Base-by-base conservation (phyloP, 2,797 vertebrate genomes). In the Delichon dasypus region DNA sequence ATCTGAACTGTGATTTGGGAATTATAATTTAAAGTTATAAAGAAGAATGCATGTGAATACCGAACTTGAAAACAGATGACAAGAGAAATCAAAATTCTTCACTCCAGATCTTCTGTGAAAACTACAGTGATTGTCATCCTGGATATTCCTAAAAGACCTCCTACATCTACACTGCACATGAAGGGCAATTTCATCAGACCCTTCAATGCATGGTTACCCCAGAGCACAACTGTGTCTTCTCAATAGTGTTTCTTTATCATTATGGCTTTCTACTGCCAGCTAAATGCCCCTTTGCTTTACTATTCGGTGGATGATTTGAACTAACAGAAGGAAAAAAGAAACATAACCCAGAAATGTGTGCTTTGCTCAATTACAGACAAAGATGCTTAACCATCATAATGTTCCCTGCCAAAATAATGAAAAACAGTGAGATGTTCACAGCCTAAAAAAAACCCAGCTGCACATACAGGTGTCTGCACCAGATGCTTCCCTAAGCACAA, bases 401-500 rank as follows among this genome's bases (percentile, higher is more conserved):
- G 67, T 38, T 96, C 65, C 61, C 57, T 7, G 7, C 55, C 90
- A 93, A 81, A 70, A 70, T 91, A 96, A 95, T 91, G 91, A 95
- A 97, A 91, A 95, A 73, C 57, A 75, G 85, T 36, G 83, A 94
- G 88, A 94, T 80, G n/a, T 70, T 96, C 85, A 53, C 72, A 84
- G 92, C 74, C 78, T 90, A 91, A 95, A 96, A 92, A 91, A 95
- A 57, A 57, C 0, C 1, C 96, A 97, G 94, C 94, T 97, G 97
- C 81, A 95, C 44, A 61, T 90, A 90, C 96, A 97, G 96, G 93
- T 97, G 97, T 94, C 58, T 90, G 75, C 55, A 70, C 83, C 97
- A 97, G 95, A 91, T 97, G 97, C 95, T 96, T 95, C 53, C 83
- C 81, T 96, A 94, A 95, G 75, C 65, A 91, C 65, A 89, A 47